These are phyloP conservation scores for Chaenogobius annularis DNA, from an alignment of 2,113 vertebrate species.

Conservation along the genomic window DNA sequence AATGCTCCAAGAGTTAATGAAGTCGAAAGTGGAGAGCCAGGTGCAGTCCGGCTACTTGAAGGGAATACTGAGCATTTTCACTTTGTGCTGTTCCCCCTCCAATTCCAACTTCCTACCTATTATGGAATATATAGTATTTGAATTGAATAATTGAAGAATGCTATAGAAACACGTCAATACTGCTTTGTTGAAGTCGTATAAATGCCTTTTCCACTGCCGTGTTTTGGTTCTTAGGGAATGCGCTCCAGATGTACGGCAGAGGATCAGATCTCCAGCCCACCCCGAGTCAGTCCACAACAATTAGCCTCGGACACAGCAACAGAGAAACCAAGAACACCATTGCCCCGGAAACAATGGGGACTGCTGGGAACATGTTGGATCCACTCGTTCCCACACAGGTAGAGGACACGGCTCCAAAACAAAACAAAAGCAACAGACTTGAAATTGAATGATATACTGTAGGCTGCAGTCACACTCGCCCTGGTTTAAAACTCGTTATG, in stretches of 20 bases:
- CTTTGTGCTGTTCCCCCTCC: slow-evolving; percentile 23
- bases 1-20: slow-evolving; percentile 75
- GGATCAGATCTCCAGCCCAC: slow-evolving; percentile 77
- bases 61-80: slow-evolving; percentile 74
- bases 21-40: slow-evolving; percentile 73
- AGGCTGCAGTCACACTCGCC: neutral
- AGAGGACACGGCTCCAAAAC: neutral
- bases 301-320: slow-evolving; percentile 65
- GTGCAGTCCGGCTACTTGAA: slow-evolving; percentile 69
- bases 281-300: slow-evolving; percentile 62
- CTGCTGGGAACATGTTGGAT: slow-evolving; percentile 73
- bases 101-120: slow-evolving; percentile 25
- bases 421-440: neutral
- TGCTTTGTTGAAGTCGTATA: neutral
- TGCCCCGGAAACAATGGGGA: slow-evolving; percentile 59
- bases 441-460: neutral
- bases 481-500: too few relatives aligned
- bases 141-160: slow-evolving; percentile 24
- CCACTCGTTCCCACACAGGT: slow-evolving; percentile 86
- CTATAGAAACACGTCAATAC: slow-evolving; percentile 1
- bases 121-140: slow-evolving; percentile 27
- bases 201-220: slow-evolving; percentile 12
- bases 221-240: slow-evolving; percentile 77
- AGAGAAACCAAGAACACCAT: slow-evolving; percentile 48
- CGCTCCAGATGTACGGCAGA: slow-evolving; percentile 85